Evolutionary conservation across 2,888 invertebrate genomes (phyloP).

Genomic region (Lithophane semibrunnea): DNA sequence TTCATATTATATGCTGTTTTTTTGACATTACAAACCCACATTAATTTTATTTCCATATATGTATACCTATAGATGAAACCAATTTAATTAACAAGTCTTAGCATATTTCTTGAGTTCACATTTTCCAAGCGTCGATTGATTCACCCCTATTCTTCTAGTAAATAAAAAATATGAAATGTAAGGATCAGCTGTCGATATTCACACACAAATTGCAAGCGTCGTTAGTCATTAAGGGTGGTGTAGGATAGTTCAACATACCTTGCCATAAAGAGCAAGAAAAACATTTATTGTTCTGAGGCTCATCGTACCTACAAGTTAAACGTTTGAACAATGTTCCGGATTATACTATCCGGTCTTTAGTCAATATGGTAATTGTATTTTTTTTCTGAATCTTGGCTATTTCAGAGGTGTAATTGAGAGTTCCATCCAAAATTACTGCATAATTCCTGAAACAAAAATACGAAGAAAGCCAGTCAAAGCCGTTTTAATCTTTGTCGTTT

Average conservation of each 20-base stretch:
- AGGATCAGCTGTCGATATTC: constrained; percentile 53
- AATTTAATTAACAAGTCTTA: no score
- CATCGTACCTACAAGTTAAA: background rate
- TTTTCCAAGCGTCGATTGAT: constrained; percentile 11
- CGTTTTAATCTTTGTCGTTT: background rate
- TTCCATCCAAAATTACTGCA: background rate
- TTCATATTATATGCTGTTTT: no score
- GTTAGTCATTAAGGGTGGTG: constrained; percentile 32
- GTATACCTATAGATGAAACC: no score
- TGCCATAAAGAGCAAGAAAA: constrained; percentile 10
- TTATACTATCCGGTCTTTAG: background rate
- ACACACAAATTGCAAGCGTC: constrained; percentile 55
- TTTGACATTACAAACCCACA: no score
- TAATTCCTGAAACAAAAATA: background rate
- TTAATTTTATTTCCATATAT: no score
- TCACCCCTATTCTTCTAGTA: constrained; percentile 1
- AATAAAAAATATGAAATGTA: constrained; percentile 33
- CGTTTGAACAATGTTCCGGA: background rate
- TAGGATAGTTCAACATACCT: constrained; percentile 17
- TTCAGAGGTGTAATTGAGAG: background rate
- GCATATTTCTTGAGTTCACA: no score
- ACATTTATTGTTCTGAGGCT: constrained; percentile 20
- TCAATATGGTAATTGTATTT: background rate
- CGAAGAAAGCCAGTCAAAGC: background rate
- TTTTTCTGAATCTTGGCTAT: background rate